Conservation (phyloP, 1,140 invertebrate genomes). For the Eubasilissa regina region DNA sequence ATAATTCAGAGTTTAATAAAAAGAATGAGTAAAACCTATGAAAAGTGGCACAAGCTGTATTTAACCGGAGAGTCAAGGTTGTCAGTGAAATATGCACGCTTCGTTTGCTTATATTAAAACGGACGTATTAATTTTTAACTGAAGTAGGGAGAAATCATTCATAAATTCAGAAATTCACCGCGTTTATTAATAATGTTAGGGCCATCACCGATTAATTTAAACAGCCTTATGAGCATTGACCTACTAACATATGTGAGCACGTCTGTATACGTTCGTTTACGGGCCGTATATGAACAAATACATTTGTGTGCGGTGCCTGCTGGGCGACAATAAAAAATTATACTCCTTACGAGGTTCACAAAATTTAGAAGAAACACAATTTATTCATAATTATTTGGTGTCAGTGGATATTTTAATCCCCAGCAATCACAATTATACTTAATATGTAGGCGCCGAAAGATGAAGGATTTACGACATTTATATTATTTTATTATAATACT, state of each 20-base stretch:
- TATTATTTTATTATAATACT: too few relatives aligned
- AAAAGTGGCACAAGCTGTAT: slow-evolving; percentile 41
- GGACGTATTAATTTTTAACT: slow-evolving; percentile 38
- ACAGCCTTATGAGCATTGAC: slow-evolving; percentile 43
- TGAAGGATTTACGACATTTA: too few relatives aligned
- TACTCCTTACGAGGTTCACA: too few relatives aligned
- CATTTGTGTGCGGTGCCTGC: neutral
- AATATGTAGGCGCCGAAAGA: too few relatives aligned
- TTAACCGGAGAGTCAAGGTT: slow-evolving; percentile 29
- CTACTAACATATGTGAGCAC: slow-evolving; percentile 35
- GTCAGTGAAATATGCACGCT: slow-evolving; percentile 32
- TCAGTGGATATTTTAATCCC: too few relatives aligned
- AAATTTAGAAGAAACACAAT: too few relatives aligned
- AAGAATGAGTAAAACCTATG: slow-evolving; percentile 28
- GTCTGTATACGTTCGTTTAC: neutral
- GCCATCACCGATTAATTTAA: slow-evolving; percentile 30
- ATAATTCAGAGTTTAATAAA: slow-evolving; percentile 37
- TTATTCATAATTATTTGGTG: too few relatives aligned
- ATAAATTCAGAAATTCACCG: slow-evolving; percentile 34
- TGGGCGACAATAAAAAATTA: too few relatives aligned
- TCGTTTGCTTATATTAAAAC: slow-evolving; percentile 23
- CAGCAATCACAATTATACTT: too few relatives aligned
- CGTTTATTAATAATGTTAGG: slow-evolving; percentile 41
- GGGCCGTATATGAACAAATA: too few relatives aligned
- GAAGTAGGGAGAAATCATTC: slow-evolving; percentile 39